A percentile compares a stretch with the other conserved stretches of the same genome.
phyloP scores from a whole-genome alignment of 64 coral and sea anemone genomes.

The Dendrophyllia cribrosa region DNA sequence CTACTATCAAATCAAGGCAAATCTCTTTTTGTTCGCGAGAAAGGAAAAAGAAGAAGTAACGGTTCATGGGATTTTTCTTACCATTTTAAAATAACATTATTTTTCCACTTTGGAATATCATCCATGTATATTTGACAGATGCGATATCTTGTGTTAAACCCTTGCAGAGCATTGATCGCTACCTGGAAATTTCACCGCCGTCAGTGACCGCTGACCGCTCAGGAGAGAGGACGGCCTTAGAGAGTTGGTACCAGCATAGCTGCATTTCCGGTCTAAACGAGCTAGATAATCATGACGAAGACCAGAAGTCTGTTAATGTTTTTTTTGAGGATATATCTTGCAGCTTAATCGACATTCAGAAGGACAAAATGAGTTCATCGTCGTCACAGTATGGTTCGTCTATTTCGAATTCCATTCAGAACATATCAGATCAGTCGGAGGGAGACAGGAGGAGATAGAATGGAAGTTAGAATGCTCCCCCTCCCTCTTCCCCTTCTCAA shows the following conservation, averaged over 20 bases:
- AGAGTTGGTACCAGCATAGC: not conserved
- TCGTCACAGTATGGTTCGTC: not conserved
- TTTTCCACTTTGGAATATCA: not conserved
- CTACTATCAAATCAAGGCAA: too few species aligned
- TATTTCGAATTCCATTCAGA: not conserved
- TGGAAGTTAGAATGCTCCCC: too few species aligned
- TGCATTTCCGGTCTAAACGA: not conserved
- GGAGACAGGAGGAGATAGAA: too few species aligned
- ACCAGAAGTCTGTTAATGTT: not conserved
- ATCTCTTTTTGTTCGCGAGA: too few species aligned
- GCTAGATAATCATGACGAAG: not conserved
- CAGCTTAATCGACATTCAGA: slow-evolving; percentile 22
- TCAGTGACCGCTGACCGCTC: not conserved
- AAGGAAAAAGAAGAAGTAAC: too few species aligned
- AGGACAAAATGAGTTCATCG: not conserved
- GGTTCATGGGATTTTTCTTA: too few species aligned
- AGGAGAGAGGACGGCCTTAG: not conserved
- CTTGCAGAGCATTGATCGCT: not conserved
- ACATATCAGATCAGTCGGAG: not conserved
- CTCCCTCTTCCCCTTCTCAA: too few species aligned
- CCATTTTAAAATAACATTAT: too few species aligned
- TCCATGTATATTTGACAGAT: not conserved
- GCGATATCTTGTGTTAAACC: not conserved
- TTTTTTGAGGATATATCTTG: slow-evolving; percentile 51
- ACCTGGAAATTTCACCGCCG: not conserved